Percentiles rank a stretch among this genome's conserved stretches.
phyloP scores from a whole-genome alignment of 1,140 invertebrate genomes.

The Fopius arisanus region DNA sequence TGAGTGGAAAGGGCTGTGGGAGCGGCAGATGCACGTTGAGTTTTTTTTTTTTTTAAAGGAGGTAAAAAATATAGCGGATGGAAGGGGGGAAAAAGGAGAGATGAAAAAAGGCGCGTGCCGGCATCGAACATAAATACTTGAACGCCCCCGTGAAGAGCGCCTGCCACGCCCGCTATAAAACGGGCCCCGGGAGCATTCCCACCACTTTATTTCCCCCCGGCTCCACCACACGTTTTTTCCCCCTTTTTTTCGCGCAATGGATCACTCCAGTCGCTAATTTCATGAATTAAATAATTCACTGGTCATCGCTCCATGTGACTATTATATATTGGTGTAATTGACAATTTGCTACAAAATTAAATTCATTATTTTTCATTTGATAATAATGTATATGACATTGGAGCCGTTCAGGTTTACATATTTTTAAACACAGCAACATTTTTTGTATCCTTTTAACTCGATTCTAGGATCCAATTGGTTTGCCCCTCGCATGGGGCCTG shows the following conservation, averaged over 20 bases:
- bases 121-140: slow-evolving; percentile 57
- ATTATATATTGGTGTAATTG: not conserved
- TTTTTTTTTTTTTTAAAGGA: not conserved
- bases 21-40: not conserved
- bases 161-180: slow-evolving; percentile 57
- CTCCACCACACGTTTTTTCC: slow-evolving; percentile 8
- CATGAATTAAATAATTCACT: slow-evolving; percentile 40
- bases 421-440: not conserved
- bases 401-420: too few species aligned
- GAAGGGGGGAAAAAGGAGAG: slow-evolving; percentile 8
- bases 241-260: slow-evolving; percentile 37
- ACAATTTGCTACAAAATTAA: too few species aligned
- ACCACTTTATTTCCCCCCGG: not conserved
- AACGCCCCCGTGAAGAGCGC: slow-evolving; percentile 46
- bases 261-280: slow-evolving; percentile 40
- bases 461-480: not conserved
- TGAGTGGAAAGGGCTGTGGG: not conserved
- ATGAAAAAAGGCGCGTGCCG: slow-evolving; percentile 49
- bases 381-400: too few species aligned
- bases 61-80: not conserved
- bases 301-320: not conserved
- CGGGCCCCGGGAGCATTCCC: slow-evolving; percentile 34
- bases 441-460: not conserved
- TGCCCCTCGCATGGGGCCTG: not conserved
- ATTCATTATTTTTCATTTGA: too few species aligned